Conservation (phyloP, 1,140 invertebrate genomes). For the Galendromus occidentalis region DNA sequence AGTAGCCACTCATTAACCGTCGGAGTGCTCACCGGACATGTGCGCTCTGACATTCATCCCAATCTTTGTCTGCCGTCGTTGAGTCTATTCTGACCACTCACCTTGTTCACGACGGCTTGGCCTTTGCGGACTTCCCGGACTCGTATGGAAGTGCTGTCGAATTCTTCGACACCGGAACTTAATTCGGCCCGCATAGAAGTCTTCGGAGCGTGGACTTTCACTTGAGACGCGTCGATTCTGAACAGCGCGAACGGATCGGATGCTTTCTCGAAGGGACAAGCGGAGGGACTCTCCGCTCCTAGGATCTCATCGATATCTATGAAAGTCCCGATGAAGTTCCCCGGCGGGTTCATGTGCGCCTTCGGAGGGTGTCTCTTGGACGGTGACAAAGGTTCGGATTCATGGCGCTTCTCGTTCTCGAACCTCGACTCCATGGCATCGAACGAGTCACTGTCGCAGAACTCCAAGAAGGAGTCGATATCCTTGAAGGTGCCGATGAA, state of each 20-base stretch:
- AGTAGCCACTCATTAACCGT: too few species aligned
- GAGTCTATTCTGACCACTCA: background rate
- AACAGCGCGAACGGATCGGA: background rate
- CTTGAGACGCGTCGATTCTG: background rate
- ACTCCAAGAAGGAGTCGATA: slow-evolving; percentile 8
- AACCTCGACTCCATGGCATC: slow-evolving; percentile 1
- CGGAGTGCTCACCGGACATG: too few species aligned
- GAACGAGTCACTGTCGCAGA: slow-evolving; percentile 7
- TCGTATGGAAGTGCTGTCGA: background rate
- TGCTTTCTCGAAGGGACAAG: background rate
- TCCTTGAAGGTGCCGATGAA: slow-evolving; percentile 10
- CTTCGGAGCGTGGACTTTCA: background rate
- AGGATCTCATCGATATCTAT: slow-evolving; percentile 2
- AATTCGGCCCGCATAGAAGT: background rate
- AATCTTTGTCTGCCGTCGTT: too few species aligned
- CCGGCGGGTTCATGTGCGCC: background rate
- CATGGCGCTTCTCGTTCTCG: background rate
- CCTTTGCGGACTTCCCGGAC: background rate
- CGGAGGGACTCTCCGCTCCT: background rate
- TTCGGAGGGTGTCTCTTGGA: background rate
- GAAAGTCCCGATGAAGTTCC: background rate
- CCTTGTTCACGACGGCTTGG: background rate
- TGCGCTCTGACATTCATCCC: too few species aligned
- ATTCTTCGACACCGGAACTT: background rate
- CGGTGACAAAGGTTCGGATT: background rate